Evolutionary conservation across 2,797 vertebrate genomes (phyloP).

Genomic region (Astyanax mexicanus): DNA sequence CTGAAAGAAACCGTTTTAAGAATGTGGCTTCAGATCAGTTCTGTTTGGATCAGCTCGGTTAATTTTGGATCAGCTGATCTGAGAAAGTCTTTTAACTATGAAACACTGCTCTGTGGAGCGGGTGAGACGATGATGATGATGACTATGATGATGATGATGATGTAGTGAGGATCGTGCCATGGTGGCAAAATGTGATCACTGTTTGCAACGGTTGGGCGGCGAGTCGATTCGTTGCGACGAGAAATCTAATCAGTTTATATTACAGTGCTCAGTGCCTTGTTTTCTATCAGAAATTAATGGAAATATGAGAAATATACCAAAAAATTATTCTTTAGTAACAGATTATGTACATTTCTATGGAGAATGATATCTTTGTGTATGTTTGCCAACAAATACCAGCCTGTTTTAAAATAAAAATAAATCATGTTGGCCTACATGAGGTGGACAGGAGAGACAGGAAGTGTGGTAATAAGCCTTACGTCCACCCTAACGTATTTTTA

Average conservation of each 20-base stretch:
- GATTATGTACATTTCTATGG: slow-evolving; percentile 29
- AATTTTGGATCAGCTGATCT: slow-evolving; percentile 54
- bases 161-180: neutral
- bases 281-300: slow-evolving; percentile 47
- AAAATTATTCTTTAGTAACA: slow-evolving; percentile 38
- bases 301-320: slow-evolving; percentile 45
- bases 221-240: neutral
- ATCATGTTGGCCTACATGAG: neutral
- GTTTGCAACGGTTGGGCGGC: slow-evolving; percentile 6
- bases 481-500: slow-evolving; percentile 7
- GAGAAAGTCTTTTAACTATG: slow-evolving; percentile 52
- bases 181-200: neutral
- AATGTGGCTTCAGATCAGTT: slow-evolving; percentile 37
- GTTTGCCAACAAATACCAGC: slow-evolving; percentile 23
- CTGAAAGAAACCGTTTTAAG: slow-evolving; percentile 53
- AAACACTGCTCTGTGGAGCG: slow-evolving; percentile 4
- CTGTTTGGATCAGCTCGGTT: too few relatives aligned
- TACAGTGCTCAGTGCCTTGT: slow-evolving; percentile 49
- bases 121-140: too few relatives aligned
- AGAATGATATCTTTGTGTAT: slow-evolving; percentile 26
- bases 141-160: too few relatives aligned
- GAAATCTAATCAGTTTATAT: slow-evolving; percentile 27
- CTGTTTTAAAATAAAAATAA: neutral
- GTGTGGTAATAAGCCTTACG: neutral
- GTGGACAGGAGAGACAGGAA: neutral